Evolutionary conservation across 2,113 vertebrate species (phyloP).

Genomic region (Chlorodrepanis virens): DNA sequence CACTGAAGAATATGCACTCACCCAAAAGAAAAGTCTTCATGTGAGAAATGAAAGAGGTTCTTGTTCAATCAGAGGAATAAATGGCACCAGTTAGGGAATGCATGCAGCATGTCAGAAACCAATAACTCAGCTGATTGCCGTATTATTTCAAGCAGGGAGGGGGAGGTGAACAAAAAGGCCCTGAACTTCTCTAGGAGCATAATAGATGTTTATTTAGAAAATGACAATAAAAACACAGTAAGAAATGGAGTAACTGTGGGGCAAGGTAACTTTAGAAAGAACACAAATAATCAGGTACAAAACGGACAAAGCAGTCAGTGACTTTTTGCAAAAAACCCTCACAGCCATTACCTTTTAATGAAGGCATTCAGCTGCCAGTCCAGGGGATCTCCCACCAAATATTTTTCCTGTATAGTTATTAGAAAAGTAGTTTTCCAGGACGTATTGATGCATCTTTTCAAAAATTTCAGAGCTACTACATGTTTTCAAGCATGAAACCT

Average conservation of each 20-base stretch:
- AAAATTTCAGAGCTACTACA: background rate
- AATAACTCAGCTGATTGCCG: background rate
- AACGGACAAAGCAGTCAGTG: background rate
- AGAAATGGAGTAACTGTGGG: background rate
- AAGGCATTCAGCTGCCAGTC: background rate
- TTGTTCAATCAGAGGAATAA: background rate
- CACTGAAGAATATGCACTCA: background rate
- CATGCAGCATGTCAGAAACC: background rate
- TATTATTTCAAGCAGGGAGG: background rate
- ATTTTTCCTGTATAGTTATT: background rate
- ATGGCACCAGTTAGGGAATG: background rate
- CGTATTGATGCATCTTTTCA: background rate
- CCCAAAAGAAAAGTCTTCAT: background rate
- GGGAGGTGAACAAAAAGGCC: background rate
- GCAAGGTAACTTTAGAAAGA: background rate
- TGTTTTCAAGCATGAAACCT: background rate
- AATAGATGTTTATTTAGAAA: background rate
- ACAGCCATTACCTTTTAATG: background rate
- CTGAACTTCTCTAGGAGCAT: background rate
- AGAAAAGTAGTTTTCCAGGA: background rate
- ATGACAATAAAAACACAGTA: too few relatives aligned
- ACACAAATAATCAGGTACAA: background rate
- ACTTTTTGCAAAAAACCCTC: background rate
- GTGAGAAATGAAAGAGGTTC: background rate
- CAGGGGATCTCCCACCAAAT: background rate